phyloP scores from a whole-genome alignment of 2,113 vertebrate genomes.

The Rhinoderma darwinii region DNA sequence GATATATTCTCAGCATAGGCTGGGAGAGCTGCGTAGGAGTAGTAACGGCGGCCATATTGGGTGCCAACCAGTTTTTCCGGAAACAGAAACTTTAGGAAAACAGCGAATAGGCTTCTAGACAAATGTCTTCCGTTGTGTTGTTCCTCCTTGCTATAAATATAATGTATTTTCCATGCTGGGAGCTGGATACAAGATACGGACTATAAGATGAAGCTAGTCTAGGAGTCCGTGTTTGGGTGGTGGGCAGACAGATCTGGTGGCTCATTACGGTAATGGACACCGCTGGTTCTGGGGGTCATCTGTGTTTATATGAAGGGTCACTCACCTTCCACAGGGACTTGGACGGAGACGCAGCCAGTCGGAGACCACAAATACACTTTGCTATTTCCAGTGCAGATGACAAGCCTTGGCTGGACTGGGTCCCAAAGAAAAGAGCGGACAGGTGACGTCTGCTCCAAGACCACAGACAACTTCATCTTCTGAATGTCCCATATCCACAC shows the following conservation, averaged over 20 bases:
- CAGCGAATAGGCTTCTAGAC: too few species aligned
- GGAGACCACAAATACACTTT: slow-evolving; percentile 91
- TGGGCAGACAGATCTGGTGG: background rate
- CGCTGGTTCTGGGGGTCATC: background rate
- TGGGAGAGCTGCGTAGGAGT: background rate
- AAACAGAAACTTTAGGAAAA: background rate
- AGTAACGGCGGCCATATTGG: background rate
- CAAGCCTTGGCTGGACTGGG: slow-evolving; percentile 81
- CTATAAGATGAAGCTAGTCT: background rate
- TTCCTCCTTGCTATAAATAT: background rate
- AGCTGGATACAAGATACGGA: background rate
- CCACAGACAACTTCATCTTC: slow-evolving; percentile 80
- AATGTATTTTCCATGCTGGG: background rate
- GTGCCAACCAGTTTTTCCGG: background rate
- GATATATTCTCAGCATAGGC: background rate
- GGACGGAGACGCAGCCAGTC: slow-evolving; percentile 82
- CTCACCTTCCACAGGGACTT: slow-evolving; percentile 88
- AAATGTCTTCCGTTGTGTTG: too few species aligned
- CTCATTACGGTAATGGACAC: background rate
- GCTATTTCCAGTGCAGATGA: slow-evolving; percentile 83
- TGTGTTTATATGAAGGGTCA: background rate
- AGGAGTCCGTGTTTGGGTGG: background rate
- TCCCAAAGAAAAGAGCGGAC: slow-evolving; percentile 92
- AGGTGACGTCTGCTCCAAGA: slow-evolving; percentile 83
- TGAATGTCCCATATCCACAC: slow-evolving; percentile 95